phyloP scores from a whole-genome alignment of 2,888 invertebrate genomes.

The Drosophila quinaria region DNA sequence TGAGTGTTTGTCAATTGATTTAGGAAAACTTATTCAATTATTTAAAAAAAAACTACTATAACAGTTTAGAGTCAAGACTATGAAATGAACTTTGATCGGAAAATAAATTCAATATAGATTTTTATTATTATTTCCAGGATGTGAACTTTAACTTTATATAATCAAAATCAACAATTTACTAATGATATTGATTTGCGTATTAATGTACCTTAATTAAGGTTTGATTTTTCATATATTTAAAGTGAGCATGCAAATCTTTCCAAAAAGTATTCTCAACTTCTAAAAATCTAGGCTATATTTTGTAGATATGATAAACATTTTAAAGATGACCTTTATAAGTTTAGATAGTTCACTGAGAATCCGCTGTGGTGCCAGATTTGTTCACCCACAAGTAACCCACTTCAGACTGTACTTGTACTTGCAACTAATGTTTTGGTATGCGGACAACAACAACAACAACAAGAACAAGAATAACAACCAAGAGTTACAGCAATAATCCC shows the following conservation, averaged over 20 bases:
- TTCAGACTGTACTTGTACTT: slow-evolving; percentile 33
- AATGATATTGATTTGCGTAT: background rate
- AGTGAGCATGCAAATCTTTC: background rate
- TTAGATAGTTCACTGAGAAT: slow-evolving; percentile 28
- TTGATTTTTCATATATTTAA: too few relatives aligned
- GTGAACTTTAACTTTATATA: too few relatives aligned
- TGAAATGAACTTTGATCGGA: background rate
- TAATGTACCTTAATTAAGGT: background rate
- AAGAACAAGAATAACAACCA: slow-evolving; percentile 26
- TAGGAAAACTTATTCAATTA: background rate
- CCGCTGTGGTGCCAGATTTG: slow-evolving; percentile 17
- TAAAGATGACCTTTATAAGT: background rate
- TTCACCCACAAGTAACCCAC: slow-evolving; percentile 67
- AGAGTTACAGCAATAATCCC: slow-evolving; percentile 20
- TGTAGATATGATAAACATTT: background rate
- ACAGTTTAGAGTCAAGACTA: background rate
- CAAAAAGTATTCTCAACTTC: too few relatives aligned
- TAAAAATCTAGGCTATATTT: background rate
- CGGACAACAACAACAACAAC: slow-evolving; percentile 34
- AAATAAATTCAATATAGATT: too few relatives aligned
- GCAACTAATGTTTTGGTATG: slow-evolving; percentile 46
- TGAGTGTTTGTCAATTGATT: background rate
- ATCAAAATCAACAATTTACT: background rate
- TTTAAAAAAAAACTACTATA: background rate
- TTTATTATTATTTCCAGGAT: background rate